Conservation (phyloP, 2,888 invertebrate genomes). For the Agrochola circellaris region DNA sequence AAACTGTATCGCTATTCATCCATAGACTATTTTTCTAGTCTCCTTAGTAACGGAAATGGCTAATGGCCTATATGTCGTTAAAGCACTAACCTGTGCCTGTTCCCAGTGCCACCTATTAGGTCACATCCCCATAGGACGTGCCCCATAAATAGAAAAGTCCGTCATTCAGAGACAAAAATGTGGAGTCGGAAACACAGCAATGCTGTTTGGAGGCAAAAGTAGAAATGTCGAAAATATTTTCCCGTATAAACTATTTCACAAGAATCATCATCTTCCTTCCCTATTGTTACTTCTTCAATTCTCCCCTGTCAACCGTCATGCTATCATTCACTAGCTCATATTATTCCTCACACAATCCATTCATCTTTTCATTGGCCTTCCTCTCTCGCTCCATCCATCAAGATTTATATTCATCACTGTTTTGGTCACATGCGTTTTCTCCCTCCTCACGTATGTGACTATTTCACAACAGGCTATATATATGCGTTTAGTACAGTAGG, state of each 20-base stretch:
- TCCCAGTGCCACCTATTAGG: background rate
- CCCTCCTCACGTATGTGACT: background rate
- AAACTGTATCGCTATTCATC: too few relatives aligned
- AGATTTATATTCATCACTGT: background rate
- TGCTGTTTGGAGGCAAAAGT: background rate
- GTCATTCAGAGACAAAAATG: background rate
- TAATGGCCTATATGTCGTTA: background rate
- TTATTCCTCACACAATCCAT: background rate
- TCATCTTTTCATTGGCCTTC: background rate
- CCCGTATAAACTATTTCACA: background rate
- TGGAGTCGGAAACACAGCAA: background rate
- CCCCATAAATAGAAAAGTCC: too few relatives aligned
- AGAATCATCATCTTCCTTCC: background rate
- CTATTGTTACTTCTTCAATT: background rate
- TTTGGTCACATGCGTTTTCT: background rate
- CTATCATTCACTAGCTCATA: background rate
- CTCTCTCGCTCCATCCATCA: background rate
- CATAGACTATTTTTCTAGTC: background rate
- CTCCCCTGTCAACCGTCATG: background rate
- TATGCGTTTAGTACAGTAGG: background rate
- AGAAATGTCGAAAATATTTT: background rate
- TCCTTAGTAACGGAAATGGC: background rate
- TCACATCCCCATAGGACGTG: background rate
- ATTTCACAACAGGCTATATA: background rate
- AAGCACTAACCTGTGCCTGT: background rate